Evolutionary conservation across 2,888 invertebrate genomes (phyloP), one percentile per base, ranked within the genome.

Genomic region (Diplolepis rosae): DNA sequence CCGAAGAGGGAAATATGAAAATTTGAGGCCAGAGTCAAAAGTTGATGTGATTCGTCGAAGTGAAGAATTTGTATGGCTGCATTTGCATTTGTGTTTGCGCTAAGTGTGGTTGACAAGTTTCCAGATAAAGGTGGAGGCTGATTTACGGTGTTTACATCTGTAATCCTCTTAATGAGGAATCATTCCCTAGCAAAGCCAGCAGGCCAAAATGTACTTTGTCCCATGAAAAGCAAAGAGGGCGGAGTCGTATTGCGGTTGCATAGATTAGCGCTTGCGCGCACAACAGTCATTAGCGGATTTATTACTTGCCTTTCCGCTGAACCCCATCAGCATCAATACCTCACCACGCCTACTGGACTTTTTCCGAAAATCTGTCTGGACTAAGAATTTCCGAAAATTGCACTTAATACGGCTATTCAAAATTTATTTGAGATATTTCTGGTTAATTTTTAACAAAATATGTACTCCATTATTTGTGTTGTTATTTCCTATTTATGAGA

Each of bases 251-350:
- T 83, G 83, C 71, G 83, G 83, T 85, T 80, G 80, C 79, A 84
- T 82, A 82, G 83, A 85, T 86, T 85, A 86, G 79, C 84, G 82
- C 80, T 76, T 83, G 79, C 78, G 80, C 82, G 78, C 45, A 80
- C 80, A 84, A 83, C 81, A 82, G 78, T 85, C 82, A 84, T 86
- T 86, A 86, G 80, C 79, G 81, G 77, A 84, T 87, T 85, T 85
- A 82, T 83, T 83, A 72, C 78, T 79, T 74, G 70, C 78, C 79
- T 85, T 79, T 73, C 75, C 45, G 70, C 68, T 78, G 81, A 86
- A 82, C 70, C 75, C 76, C 50, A 61, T 61, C 56, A n/a, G 11
- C 39, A 61, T 22, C 56, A 56, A 54, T 22, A 18, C 18, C 22
- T 15, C 35, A 56, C 35, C 24, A 39, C 35, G 56, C 56, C 56